phyloP scores from a whole-genome alignment of 64 coral and sea anemone species.

The Astreopora myriophthalma region DNA sequence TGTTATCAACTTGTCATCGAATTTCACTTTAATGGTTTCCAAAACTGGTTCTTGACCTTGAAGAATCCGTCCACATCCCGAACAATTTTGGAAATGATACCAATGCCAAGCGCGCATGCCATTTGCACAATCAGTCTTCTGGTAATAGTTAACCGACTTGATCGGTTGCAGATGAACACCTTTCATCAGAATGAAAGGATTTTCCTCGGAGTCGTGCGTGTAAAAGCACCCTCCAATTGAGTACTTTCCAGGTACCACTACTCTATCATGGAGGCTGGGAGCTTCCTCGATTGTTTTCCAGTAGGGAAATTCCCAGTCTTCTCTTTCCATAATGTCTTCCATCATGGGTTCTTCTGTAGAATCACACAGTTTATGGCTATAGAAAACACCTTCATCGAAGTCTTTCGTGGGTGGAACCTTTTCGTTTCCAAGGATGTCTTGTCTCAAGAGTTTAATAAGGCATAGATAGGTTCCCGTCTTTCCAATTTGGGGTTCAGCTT shows the following conservation, averaged over 20 bases:
- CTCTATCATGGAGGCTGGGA: slow-evolving; percentile 18
- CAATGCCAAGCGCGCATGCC: slow-evolving; percentile 25
- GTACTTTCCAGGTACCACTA: slow-evolving; percentile 30
- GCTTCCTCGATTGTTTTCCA: slow-evolving; percentile 56
- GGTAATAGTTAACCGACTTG: not conserved
- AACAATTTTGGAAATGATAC: slow-evolving; percentile 20
- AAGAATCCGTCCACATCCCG: slow-evolving; percentile 26
- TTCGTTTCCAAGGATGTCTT: not conserved
- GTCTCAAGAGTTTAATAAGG: slow-evolving; percentile 13
- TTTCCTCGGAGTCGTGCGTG: not conserved
- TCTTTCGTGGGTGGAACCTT: not conserved
- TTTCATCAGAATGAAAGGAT: slow-evolving; percentile 3
- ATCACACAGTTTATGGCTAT: not conserved
- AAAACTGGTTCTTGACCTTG: not conserved
- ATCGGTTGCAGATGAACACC: not conserved
- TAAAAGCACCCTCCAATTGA: slow-evolving; percentile 39
- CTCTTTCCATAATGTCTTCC: no score
- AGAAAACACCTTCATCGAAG: not conserved
- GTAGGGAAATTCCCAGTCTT: slow-evolving; percentile 39
- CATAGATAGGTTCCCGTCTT: slow-evolving; percentile 44
- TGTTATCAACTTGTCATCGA: not conserved
- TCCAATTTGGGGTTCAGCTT: slow-evolving; percentile 53
- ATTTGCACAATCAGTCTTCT: not conserved
- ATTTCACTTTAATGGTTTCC: not conserved
- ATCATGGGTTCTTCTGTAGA: not conserved